phyloP scores from a whole-genome alignment of 2,888 invertebrate genomes.

The Stenchaetothrips biformis region DNA sequence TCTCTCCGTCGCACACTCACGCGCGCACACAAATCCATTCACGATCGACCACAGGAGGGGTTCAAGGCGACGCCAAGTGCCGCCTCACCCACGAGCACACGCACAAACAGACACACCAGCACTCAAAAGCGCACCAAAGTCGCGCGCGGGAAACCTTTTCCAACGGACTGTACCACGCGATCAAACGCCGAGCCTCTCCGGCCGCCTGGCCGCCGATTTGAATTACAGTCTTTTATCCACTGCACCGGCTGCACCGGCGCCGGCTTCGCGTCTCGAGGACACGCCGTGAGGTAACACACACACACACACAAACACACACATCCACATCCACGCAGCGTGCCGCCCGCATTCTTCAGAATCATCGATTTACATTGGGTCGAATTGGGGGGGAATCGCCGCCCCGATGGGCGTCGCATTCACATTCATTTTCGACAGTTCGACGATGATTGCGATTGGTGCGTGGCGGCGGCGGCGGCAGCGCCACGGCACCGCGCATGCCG shows the following conservation, averaged over 20 bases:
- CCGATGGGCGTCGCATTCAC: too few relatives aligned
- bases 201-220: not conserved
- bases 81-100: not conserved
- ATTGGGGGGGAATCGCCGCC: too few relatives aligned
- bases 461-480: too few relatives aligned
- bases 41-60: too few relatives aligned
- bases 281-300: conserved; percentile 3
- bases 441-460: too few relatives aligned
- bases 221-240: conserved; percentile 10
- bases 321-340: too few relatives aligned
- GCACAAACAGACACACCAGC: not conserved
- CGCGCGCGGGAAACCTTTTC: not conserved
- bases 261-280: not conserved
- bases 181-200: not conserved
- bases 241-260: not conserved
- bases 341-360: too few relatives aligned
- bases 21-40: not conserved
- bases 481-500: too few relatives aligned
- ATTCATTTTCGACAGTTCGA: too few relatives aligned
- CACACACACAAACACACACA: not conserved
- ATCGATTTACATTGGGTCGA: too few relatives aligned
- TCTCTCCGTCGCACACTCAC: not conserved
- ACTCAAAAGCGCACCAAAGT: not conserved
- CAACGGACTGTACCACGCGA: not conserved
- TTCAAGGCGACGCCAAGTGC: too few relatives aligned